Evolutionary conservation across 2,113 vertebrate species (phyloP).

Genomic region (Mola mola): DNA sequence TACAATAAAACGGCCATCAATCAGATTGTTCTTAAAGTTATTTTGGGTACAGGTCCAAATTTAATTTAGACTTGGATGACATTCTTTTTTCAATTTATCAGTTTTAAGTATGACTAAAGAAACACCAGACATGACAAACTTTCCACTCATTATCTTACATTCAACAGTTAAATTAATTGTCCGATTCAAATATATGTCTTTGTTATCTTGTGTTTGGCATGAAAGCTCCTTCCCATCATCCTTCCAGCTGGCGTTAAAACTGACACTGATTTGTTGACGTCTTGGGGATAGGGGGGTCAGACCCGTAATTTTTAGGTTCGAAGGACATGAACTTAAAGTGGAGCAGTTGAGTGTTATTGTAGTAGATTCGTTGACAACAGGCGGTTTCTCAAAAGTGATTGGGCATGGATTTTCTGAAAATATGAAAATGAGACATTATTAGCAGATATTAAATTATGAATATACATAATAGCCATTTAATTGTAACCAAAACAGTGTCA

Average conservation of each 20-base stretch:
- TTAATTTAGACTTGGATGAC: too few relatives aligned
- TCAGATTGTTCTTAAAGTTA: too few relatives aligned
- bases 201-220: slow-evolving; percentile 35
- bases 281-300: too few relatives aligned
- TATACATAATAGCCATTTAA: too few relatives aligned
- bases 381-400: slow-evolving; percentile 34
- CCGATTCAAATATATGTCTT: slow-evolving; percentile 10
- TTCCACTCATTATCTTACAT: slow-evolving; percentile 53
- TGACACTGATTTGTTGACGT: background rate
- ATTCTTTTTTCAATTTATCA: too few relatives aligned
- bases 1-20: too few relatives aligned
- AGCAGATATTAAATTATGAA: too few relatives aligned
- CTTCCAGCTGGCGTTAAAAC: background rate
- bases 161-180: slow-evolving; percentile 46
- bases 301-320: background rate
- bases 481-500: too few relatives aligned
- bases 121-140: background rate
- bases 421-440: too few relatives aligned
- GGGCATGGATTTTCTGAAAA: slow-evolving; percentile 72
- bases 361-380: background rate
- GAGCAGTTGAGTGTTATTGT: slow-evolving; percentile 28
- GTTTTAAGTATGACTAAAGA: too few relatives aligned
- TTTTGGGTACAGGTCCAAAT: too few relatives aligned
- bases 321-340: slow-evolving; percentile 34
- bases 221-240: slow-evolving; percentile 56